Evolutionary conservation across 2,888 invertebrate genomes (phyloP).

Genomic region (Caenorhabditis parvicauda): DNA sequence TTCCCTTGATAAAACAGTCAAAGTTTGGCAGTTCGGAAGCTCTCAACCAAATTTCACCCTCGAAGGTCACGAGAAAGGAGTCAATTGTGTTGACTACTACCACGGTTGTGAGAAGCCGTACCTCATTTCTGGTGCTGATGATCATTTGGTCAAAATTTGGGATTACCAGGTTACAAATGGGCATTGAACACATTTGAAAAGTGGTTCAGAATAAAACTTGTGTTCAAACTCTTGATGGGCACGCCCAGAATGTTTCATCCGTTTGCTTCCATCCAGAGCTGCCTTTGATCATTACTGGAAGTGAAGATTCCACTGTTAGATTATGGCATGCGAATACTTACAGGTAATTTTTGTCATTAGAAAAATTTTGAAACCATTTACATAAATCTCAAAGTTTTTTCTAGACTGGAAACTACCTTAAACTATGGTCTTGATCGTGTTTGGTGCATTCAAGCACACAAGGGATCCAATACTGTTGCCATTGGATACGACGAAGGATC

Average conservation of each 20-base stretch:
- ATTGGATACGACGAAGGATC: conserved; percentile 96
- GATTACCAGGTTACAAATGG: conserved; percentile 76
- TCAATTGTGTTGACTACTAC: conserved; percentile 98
- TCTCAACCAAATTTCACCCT: conserved; percentile 95
- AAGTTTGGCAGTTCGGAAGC: conserved; percentile 97
- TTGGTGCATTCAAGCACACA: conserved; percentile 77
- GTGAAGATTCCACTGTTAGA: conserved; percentile 80
- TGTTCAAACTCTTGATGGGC: conserved; percentile 83
- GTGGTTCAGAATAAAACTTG: conserved; percentile 39
- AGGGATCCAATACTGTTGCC: conserved; percentile 71
- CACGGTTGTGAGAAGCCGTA: conserved; percentile 99
- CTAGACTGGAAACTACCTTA: conserved; percentile 80
- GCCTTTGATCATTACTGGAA: conserved; percentile 86
- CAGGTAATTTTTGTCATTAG: no score
- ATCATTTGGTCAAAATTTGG: conserved; percentile 96
- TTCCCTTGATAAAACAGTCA: conserved; percentile 93
- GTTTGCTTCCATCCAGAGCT: conserved; percentile 97
- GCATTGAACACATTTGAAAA: neutral
- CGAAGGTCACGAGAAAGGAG: conserved; percentile 95
- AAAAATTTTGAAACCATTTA: conserved; percentile 63
- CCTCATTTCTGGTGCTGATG: conserved; percentile 96
- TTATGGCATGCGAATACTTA: conserved; percentile 99
- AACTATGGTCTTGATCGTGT: conserved; percentile 97
- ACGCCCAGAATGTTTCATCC: conserved; percentile 84
- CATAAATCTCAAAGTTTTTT: neutral